A percentile compares a stretch with the other conserved stretches of the same genome.
These are phyloP conservation scores for Proisotoma minuta DNA, from an alignment of 2,888 invertebrate genomes.

Conservation along the genomic window DNA sequence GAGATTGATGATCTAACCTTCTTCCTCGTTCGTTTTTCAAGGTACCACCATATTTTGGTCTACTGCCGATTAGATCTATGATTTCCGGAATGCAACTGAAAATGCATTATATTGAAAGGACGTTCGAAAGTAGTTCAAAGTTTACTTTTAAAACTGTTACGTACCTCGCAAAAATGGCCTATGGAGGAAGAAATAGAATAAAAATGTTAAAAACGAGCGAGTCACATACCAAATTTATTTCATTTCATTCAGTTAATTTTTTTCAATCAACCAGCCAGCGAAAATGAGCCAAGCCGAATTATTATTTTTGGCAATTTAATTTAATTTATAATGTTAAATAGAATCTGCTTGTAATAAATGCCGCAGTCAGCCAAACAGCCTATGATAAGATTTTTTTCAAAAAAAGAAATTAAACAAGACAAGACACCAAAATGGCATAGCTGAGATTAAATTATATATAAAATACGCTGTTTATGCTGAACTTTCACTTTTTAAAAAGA, in stretches of 20 bases:
- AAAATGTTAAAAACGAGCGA: slow-evolving; percentile 7
- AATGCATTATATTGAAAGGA: too few species aligned
- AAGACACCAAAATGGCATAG: slow-evolving; percentile 42
- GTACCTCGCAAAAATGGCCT: slow-evolving; percentile 99
- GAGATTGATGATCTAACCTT: slow-evolving; percentile 69
- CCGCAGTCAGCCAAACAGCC: slow-evolving; percentile 47
- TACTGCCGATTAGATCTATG: slow-evolving; percentile 99
- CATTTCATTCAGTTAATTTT: background rate
- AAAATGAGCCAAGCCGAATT: too few species aligned
- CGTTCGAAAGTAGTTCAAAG: too few species aligned
- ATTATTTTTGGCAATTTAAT: background rate
- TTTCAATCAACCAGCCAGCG: background rate
- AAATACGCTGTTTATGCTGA: too few species aligned
- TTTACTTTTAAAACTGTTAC: too few species aligned
- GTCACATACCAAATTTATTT: background rate
- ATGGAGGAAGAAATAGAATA: slow-evolving; percentile 44
- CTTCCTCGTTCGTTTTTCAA: slow-evolving; percentile 99
- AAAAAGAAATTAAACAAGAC: slow-evolving; percentile 13
- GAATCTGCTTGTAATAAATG: background rate
- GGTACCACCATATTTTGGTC: slow-evolving; percentile 99
- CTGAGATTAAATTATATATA: slow-evolving; percentile 18
- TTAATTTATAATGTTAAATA: background rate
- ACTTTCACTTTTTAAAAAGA: too few species aligned
- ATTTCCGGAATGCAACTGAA: slow-evolving; percentile 99
- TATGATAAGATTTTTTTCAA: slow-evolving; percentile 25